Conservation (phyloP, 2,797 vertebrate genomes). For the Platalea minor region DNA sequence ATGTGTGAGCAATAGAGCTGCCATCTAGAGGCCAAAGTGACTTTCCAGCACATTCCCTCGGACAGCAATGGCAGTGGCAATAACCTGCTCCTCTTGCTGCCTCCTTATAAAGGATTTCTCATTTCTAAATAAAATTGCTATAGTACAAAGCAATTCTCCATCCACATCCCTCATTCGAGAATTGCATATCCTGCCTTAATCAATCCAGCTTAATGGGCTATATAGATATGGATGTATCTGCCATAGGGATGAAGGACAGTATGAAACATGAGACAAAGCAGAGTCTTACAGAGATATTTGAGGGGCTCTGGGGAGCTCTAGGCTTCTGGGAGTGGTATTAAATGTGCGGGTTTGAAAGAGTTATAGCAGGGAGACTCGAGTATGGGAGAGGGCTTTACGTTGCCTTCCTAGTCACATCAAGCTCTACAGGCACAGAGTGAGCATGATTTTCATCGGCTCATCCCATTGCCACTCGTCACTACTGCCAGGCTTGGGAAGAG, state of each 20-base stretch:
- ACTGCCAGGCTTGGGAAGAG: neutral
- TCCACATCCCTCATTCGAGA: neutral
- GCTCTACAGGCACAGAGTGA: neutral
- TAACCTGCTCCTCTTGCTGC: neutral
- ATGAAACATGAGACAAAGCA: neutral
- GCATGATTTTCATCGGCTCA: neutral
- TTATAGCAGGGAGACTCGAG: neutral
- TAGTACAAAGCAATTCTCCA: neutral
- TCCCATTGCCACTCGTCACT: neutral
- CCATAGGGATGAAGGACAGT: neutral
- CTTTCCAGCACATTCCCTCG: neutral
- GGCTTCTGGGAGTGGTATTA: neutral
- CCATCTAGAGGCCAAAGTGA: conserved; percentile 29
- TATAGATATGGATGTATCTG: neutral
- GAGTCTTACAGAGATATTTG: neutral
- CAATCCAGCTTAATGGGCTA: neutral
- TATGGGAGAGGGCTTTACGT: neutral
- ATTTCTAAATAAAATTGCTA: neutral
- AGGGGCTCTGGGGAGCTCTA: neutral
- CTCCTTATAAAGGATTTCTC: neutral
- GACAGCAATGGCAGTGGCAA: neutral
- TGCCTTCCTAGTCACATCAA: neutral
- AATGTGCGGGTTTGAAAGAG: neutral
- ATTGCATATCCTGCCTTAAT: neutral
- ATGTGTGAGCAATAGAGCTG: neutral